These are phyloP conservation scores for Heterocephalus glaber DNA, from an alignment of 2,113 vertebrate genomes.

Conservation along the genomic window DNA sequence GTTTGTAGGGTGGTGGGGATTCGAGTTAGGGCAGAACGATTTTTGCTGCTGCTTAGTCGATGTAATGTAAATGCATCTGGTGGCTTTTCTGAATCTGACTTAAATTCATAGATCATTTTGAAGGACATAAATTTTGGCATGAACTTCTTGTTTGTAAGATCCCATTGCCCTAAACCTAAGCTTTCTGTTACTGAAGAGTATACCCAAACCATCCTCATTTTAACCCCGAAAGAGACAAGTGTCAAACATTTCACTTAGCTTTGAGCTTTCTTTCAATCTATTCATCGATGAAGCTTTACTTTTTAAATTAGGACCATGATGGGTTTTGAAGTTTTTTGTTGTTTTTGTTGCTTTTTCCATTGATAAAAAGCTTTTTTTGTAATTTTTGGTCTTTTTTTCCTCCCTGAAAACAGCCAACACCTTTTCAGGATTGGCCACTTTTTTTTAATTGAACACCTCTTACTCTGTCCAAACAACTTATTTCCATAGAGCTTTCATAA, in stretches of 20 bases:
- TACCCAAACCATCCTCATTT: background rate
- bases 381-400: background rate
- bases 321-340: background rate
- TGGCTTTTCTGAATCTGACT: background rate
- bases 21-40: background rate
- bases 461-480: slow-evolving; percentile 72
- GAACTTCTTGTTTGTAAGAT: background rate
- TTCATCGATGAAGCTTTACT: slow-evolving; percentile 8
- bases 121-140: background rate
- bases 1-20: background rate
- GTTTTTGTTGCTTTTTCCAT: background rate
- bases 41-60: background rate
- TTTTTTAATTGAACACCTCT: slow-evolving; percentile 69
- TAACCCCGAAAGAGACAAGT: background rate
- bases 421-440: slow-evolving; percentile 60
- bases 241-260: background rate
- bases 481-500: slow-evolving; percentile 72
- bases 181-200: background rate
- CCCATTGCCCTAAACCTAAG: background rate
- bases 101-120: background rate
- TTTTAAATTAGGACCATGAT: background rate
- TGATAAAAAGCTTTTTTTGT: background rate
- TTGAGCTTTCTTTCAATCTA: background rate
- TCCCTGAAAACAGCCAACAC: background rate
- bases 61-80: background rate